These are phyloP conservation scores for Notiomystis cincta DNA, from an alignment of 2,113 vertebrate species.

Conservation along the genomic window DNA sequence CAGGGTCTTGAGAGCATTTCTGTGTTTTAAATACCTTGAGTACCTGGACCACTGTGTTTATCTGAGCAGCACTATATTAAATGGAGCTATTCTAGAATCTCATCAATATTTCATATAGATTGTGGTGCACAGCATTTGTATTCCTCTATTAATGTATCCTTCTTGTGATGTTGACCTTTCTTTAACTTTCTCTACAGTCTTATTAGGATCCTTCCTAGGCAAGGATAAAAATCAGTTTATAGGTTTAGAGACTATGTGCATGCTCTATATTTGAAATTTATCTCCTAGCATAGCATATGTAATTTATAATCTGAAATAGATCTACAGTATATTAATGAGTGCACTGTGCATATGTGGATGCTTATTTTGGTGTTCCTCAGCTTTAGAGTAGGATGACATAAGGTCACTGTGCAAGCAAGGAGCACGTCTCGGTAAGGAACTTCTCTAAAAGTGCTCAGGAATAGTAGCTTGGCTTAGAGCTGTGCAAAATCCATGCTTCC, in stretches of 20 bases:
- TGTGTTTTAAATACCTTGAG: neutral
- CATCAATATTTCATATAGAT: neutral
- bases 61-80: neutral
- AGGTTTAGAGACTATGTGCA: accelerated
- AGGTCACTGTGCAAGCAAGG: neutral
- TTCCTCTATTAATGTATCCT: neutral
- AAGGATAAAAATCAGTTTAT: neutral
- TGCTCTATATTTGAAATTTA: neutral
- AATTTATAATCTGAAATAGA: neutral
- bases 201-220: neutral
- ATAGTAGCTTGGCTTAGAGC: neutral
- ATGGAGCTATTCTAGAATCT: neutral
- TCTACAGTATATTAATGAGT: neutral
- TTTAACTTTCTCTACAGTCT: neutral
- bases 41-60: neutral
- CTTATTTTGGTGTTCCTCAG: neutral
- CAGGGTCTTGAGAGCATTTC: neutral
- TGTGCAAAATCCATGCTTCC: neutral
- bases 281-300: neutral
- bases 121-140: neutral
- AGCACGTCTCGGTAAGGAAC: neutral
- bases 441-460: neutral
- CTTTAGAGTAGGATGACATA: neutral
- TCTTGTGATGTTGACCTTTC: neutral
- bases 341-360: neutral